These are phyloP conservation scores for Luidia sarsii DNA, from an alignment of 53 echinoderm and acorn worm species.

Conservation along the genomic window DNA sequence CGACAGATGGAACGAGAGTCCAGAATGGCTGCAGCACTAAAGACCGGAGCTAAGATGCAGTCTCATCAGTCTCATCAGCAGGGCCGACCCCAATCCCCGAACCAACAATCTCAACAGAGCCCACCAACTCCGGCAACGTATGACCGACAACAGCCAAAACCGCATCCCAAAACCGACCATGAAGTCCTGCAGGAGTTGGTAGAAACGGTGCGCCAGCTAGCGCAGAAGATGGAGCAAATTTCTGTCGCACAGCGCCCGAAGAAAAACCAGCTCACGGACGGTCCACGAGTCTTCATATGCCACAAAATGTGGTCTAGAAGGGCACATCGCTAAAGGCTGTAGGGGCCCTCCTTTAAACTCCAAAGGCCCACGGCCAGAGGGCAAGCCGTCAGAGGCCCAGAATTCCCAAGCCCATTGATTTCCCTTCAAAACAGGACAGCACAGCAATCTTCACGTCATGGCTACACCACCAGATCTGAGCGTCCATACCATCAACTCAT, in stretches of 20 bases:
- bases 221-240: not conserved
- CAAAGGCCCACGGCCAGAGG: not conserved
- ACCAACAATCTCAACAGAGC: not conserved
- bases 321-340: slow-evolving; percentile 27
- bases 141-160: too few relatives aligned
- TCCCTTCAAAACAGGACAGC: not conserved
- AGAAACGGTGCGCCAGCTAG: not conserved
- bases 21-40: slow-evolving; percentile 1
- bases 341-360: slow-evolving; percentile 6
- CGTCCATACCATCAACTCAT: not conserved
- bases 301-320: slow-evolving; percentile 23
- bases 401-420: not conserved
- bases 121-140: too few relatives aligned
- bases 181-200: not conserved
- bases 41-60: not conserved
- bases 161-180: not conserved
- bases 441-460: not conserved
- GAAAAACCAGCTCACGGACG: not conserved
- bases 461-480: not conserved
- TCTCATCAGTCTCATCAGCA: not conserved
- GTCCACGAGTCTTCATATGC: not conserved
- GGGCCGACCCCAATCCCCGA: not conserved
- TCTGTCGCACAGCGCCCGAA: not conserved
- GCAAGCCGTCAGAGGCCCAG: slow-evolving; percentile 13
- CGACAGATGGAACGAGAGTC: slow-evolving; percentile 23